Conservation (phyloP, 92 coral and sea anemone species). For the Micromussa lordhowensis region DNA sequence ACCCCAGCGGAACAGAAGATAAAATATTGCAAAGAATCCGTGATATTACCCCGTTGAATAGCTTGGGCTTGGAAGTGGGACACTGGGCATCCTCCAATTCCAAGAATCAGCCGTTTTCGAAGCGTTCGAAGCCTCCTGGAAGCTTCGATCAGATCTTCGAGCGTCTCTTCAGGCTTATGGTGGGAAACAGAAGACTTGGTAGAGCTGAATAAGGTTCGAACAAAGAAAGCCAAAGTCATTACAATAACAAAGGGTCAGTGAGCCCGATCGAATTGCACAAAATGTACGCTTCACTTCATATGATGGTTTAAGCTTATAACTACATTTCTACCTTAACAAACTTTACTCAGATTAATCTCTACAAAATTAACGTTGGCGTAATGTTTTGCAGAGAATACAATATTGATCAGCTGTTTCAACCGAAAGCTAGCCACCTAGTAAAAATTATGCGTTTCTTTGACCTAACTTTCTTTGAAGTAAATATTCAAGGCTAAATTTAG, state of each 20-base stretch:
- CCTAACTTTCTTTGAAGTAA: slow-evolving; percentile 32
- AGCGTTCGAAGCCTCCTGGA: slow-evolving; percentile 77
- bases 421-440: slow-evolving; percentile 22
- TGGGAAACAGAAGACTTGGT: slow-evolving; percentile 68
- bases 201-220: slow-evolving; percentile 74
- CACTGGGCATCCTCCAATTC: slow-evolving; percentile 96
- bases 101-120: slow-evolving; percentile 88
- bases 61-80: slow-evolving; percentile 98
- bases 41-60: slow-evolving; percentile 97
- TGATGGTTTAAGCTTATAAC: slow-evolving; percentile 34
- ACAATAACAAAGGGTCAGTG: slow-evolving; percentile 84
- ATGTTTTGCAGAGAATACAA: background rate
- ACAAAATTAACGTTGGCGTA: background rate
- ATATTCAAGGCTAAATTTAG: slow-evolving; percentile 37
- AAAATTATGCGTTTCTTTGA: slow-evolving; percentile 22
- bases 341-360: slow-evolving; percentile 14
- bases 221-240: slow-evolving; percentile 75
- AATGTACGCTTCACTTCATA: slow-evolving; percentile 49
- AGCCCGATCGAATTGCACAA: slow-evolving; percentile 58
- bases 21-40: slow-evolving; percentile 77
- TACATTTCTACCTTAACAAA: slow-evolving; percentile 11
- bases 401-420: background rate
- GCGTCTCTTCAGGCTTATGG: slow-evolving; percentile 61
- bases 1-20: slow-evolving; percentile 29
- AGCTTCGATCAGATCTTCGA: slow-evolving; percentile 75